phyloP scores from a whole-genome alignment of 2,113 vertebrate species.

The Seriola quinqueradiata region DNA sequence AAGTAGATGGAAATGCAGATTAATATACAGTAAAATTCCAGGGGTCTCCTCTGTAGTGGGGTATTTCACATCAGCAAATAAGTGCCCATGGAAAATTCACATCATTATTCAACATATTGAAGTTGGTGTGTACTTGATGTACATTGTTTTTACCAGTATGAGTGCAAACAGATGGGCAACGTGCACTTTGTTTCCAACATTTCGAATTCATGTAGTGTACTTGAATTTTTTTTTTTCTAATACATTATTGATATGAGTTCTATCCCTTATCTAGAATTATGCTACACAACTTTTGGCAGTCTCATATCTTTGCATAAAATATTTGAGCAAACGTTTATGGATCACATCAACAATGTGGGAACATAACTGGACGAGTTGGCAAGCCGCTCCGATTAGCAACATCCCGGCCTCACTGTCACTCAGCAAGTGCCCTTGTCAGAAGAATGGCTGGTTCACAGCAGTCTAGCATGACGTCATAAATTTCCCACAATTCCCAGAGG shows the following conservation, averaged over 20 bases:
- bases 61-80: constrained; percentile 31
- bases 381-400: constrained; percentile 26
- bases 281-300: not conserved
- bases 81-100: constrained; percentile 34
- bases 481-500: constrained; percentile 64
- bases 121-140: constrained; percentile 2
- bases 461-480: constrained; percentile 37
- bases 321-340: not conserved
- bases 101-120: constrained; percentile 17
- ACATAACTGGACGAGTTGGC: constrained; percentile 14
- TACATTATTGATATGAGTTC: not conserved
- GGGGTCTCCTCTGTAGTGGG: not conserved
- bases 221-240: not conserved
- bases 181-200: constrained; percentile 14
- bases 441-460: constrained; percentile 38
- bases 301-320: not conserved
- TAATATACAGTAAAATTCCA: constrained; percentile 41
- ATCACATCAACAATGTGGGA: constrained; percentile 47
- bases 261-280: not conserved
- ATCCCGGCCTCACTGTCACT: constrained; percentile 27
- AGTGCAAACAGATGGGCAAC: constrained; percentile 13
- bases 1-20: constrained; percentile 45
- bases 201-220: not conserved
- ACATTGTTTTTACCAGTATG: constrained; percentile 8
- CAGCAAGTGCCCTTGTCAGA: constrained; percentile 15